Percentiles rank a stretch among this genome's conserved stretches.
Evolutionary conservation across 2,113 vertebrate genomes (phyloP).

Genomic region (Oryzias curvinotus): DNA sequence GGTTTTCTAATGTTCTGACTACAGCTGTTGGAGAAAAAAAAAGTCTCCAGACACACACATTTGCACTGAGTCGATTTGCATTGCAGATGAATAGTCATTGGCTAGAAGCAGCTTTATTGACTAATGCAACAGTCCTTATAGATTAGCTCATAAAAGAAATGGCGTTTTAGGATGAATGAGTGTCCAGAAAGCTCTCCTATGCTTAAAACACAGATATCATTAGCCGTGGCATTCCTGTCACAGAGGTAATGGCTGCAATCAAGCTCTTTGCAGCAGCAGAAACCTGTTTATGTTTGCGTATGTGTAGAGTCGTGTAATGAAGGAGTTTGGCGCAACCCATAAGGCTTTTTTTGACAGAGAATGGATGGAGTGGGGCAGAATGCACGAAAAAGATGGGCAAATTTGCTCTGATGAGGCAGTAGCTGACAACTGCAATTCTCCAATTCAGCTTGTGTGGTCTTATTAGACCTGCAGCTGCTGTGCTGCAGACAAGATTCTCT

Average conservation of each 20-base stretch:
- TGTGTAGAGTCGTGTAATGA: conserved; percentile 27
- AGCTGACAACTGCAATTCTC: conserved; percentile 43
- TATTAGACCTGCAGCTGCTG: conserved; percentile 29
- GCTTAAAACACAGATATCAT: conserved; percentile 68
- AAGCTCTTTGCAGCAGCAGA: conserved; percentile 53
- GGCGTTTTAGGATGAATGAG: conserved; percentile 58
- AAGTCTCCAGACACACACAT: conserved; percentile 9
- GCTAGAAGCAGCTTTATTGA: conserved; percentile 52
- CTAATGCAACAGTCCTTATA: conserved; percentile 47
- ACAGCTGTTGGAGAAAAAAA: neutral
- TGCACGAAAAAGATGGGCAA: conserved; percentile 43
- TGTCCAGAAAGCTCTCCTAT: conserved; percentile 51
- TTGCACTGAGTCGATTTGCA: conserved; percentile 39
- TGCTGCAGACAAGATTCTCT: neutral
- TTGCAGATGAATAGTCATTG: conserved; percentile 54
- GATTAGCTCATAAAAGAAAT: conserved; percentile 61
- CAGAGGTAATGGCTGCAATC: conserved; percentile 69
- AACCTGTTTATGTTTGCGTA: conserved; percentile 29
- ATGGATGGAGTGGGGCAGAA: conserved; percentile 34
- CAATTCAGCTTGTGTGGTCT: conserved; percentile 28
- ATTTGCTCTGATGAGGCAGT: conserved; percentile 44
- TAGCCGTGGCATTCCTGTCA: conserved; percentile 63
- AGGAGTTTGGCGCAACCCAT: conserved; percentile 26
- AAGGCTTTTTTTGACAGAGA: conserved; percentile 52
- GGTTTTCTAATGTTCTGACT: neutral